These are phyloP conservation scores for Holothuria glaberrima DNA, from an alignment of 35 echinoderm and acorn worm genomes.

Conservation along the genomic window DNA sequence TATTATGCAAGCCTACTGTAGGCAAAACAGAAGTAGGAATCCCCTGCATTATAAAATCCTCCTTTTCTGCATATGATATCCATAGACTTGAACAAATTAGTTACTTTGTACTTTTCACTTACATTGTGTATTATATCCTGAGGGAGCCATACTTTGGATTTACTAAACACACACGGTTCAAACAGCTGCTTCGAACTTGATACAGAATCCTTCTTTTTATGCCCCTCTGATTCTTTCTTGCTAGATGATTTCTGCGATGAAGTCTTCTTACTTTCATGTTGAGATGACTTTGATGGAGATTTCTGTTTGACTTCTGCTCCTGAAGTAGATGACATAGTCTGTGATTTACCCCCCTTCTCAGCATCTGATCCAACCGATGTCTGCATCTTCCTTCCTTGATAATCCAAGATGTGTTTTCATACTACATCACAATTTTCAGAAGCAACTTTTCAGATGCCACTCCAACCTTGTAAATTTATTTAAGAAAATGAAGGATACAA, in stretches of 20 bases:
- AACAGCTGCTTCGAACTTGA: constrained; percentile 1
- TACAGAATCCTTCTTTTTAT: background rate
- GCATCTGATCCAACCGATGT: too few species aligned
- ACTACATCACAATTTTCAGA: background rate
- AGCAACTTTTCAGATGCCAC: background rate
- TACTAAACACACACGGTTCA: constrained; percentile 79
- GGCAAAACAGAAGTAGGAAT: background rate
- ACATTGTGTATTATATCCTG: constrained; percentile 73
- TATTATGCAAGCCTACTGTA: too few species aligned
- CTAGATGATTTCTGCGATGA: background rate
- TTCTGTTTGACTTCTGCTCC: too few species aligned
- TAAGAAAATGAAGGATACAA: too few species aligned
- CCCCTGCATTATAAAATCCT: background rate
- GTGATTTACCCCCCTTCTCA: too few species aligned
- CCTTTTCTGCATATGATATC: too few species aligned
- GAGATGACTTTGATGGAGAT: background rate
- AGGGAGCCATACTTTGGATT: constrained; percentile 82
- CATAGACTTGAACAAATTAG: too few species aligned
- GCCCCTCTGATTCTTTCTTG: background rate
- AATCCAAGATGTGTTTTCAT: too few species aligned
- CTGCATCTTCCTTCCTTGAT: too few species aligned
- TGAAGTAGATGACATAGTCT: too few species aligned
- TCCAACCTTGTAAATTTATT: too few species aligned
- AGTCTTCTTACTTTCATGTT: constrained; percentile 1
- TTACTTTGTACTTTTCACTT: background rate